Base-by-base conservation (phyloP, 2,113 vertebrate genomes). In the Hyperoodon ampullatus region DNA sequence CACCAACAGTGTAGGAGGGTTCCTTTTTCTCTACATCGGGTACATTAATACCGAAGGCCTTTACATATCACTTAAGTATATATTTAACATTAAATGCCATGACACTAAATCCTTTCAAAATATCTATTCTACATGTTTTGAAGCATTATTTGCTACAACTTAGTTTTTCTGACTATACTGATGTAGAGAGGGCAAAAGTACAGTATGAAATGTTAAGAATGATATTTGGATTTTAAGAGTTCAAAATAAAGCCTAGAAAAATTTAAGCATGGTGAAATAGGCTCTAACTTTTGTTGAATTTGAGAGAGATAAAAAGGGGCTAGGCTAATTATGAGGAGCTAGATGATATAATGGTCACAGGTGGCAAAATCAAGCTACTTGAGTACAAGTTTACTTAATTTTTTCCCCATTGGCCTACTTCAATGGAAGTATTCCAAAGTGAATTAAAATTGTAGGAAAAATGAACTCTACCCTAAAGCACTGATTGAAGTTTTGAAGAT, bases 401-500 rank as follows among this genome's bases (percentile, higher is more conserved):
- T 58, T 60, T 61, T 68, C 55, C 68, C 30, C 16, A 42, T 39
- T 63, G 61, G 35, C 74, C 50, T 42, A 80, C 21, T 60, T 86
- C 39, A 26, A 28, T 74, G 47, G 9, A 72, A 89, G 35, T 63
- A 88, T 77, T 61, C 35, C 16, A 47, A 71, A 65, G 35, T 72
- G n/a, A 90, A 78, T 58, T 83, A 16, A 89, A 83, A 39, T 93
- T 96, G 33, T 74, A 42, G 23, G 24, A 5, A 16, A 24, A 63
- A 82, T 65, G n/a, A 89, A 39, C 74, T 92, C 87, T 21, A 68
- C 55, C 15, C 19, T 33, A 24, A 63, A 58, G 5, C 4, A 30
- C 5, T 70, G 70, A 91, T 58, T 87, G 11, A 90, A 77, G 23
- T 83, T 78, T 70, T 19, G 87, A 82, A 90, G 30, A 55, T 65